Conservation (phyloP, 2,797 vertebrate genomes). For the Xenentodon cancila region DNA sequence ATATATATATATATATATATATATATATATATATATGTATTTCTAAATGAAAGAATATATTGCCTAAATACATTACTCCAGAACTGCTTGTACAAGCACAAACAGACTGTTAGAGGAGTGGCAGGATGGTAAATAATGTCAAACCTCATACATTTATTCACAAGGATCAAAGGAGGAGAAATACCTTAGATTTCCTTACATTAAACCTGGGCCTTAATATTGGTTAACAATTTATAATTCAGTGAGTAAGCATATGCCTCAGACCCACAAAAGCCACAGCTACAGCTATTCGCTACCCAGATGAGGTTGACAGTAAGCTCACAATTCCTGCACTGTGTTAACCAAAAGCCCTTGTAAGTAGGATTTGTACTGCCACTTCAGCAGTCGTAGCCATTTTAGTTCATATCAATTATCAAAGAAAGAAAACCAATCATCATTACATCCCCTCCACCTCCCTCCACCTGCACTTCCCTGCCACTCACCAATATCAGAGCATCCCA, state of each 20-base stretch:
- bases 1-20: too few species aligned
- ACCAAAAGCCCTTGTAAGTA: constrained; percentile 9
- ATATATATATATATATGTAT: too few species aligned
- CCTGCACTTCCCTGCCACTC: constrained; percentile 22
- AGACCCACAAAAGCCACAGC: constrained; percentile 18
- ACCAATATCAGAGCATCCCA: constrained; percentile 28
- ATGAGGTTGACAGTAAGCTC: constrained; percentile 28
- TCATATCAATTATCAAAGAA: constrained; percentile 61
- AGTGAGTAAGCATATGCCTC: constrained; percentile 41
- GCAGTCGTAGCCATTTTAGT: constrained; percentile 47
- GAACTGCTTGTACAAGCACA: not conserved
- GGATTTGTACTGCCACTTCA: constrained; percentile 33
- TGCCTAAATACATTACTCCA: not conserved
- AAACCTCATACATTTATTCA: constrained; percentile 20
- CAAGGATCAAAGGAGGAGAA: constrained; percentile 8
- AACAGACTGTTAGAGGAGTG: not conserved
- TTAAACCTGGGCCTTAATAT: constrained; percentile 32
- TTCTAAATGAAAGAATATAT: too few species aligned
- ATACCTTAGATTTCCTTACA: constrained; percentile 22
- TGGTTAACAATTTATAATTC: constrained; percentile 44
- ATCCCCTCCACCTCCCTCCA: constrained; percentile 19
- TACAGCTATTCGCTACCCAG: constrained; percentile 15
- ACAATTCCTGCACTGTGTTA: constrained; percentile 14
- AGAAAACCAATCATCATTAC: constrained; percentile 7
- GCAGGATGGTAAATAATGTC: not conserved